Evolutionary conservation across 2,113 vertebrate species (phyloP), one percentile per base, ranked within the genome.

Genomic region (Columba livia): DNA sequence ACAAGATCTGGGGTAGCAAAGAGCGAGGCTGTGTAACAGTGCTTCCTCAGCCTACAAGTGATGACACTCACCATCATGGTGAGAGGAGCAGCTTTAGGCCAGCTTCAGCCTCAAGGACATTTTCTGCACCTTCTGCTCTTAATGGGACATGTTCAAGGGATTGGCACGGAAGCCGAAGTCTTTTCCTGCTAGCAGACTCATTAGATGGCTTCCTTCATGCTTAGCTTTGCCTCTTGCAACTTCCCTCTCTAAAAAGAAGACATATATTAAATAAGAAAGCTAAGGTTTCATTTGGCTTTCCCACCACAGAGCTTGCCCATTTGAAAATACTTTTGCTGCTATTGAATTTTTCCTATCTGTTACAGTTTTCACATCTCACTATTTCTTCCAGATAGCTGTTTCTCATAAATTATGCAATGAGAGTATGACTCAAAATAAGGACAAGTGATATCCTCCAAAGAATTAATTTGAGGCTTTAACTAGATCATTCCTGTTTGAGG

Each of bases 391-490:
- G 36, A 83, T 60, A 95, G 58, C 54, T 88, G 79, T 16, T 93
- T 88, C 71, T 93, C 71, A 83, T 90, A 70, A 93, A 93, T 79
- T 72, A 79, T 75, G 62, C 58, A 90, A 73, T 40, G 18, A 85
- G 9, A 73, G 11, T 54, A 61, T 90, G 58, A 73, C 25, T 93
- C 54, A 83, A 82, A 97, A 77, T 53, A 88, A 94, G 65, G 57
- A 56, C 53, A 87, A 91, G 62, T 24, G 28, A 47, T 85, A 93
- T 75, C n/a, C 71, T 93, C 82, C 74, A 73, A 90, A 80, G 50
- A 85, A 85, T 85, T 91, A 48, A 91, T 90, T 18, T 73, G 66
- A 90, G 47, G 23, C 28, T 93, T 91, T 40, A 85, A 42, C 54
- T 77, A 80, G 75, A 54, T 90, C 47, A 12, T 82, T 95, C n/a